Percentiles rank a stretch among this genome's conserved stretches.
Evolutionary conservation across 2,113 vertebrate species (phyloP).

Genomic region (Grammatotria lemairii): DNA sequence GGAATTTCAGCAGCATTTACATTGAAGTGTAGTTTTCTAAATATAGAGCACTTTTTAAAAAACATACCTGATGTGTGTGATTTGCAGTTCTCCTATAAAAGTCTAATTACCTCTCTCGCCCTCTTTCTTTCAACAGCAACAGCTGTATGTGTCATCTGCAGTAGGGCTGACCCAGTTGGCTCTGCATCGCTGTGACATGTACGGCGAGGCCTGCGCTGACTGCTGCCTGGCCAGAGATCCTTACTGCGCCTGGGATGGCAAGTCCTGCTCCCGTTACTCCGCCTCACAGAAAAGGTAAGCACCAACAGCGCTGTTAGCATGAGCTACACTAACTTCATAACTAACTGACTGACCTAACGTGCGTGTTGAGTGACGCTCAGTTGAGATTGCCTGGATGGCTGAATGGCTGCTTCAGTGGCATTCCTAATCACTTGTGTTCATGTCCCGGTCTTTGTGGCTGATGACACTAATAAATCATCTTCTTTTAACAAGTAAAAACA

Average conservation of each 20-base stretch:
- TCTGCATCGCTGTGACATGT: slow-evolving; percentile 90
- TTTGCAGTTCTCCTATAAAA: not conserved
- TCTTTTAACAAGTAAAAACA: not conserved
- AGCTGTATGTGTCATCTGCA: slow-evolving; percentile 86
- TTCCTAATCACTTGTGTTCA: not conserved
- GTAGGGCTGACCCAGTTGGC: slow-evolving; percentile 91
- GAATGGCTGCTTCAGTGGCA: slow-evolving; percentile 5
- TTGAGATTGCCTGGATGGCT: not conserved
- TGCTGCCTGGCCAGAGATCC: slow-evolving; percentile 96
- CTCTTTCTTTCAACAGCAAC: slow-evolving; percentile 79
- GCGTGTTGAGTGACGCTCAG: not conserved
- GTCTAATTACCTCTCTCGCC: not conserved
- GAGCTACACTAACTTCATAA: not conserved
- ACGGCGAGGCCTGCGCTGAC: slow-evolving; percentile 91
- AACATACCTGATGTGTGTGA: not conserved
- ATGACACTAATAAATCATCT: not conserved
- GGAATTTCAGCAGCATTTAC: not conserved
- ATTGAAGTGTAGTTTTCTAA: not conserved
- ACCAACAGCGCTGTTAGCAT: not conserved
- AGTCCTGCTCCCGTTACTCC: slow-evolving; percentile 91
- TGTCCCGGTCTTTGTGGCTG: not conserved
- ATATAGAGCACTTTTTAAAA: not conserved
- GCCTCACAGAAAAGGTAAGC: slow-evolving; percentile 90
- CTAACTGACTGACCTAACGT: not conserved
- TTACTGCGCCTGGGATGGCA: slow-evolving; percentile 97